These are phyloP conservation scores for Heliconius cydno DNA, from an alignment of 2,888 invertebrate genomes.

Conservation along the genomic window DNA sequence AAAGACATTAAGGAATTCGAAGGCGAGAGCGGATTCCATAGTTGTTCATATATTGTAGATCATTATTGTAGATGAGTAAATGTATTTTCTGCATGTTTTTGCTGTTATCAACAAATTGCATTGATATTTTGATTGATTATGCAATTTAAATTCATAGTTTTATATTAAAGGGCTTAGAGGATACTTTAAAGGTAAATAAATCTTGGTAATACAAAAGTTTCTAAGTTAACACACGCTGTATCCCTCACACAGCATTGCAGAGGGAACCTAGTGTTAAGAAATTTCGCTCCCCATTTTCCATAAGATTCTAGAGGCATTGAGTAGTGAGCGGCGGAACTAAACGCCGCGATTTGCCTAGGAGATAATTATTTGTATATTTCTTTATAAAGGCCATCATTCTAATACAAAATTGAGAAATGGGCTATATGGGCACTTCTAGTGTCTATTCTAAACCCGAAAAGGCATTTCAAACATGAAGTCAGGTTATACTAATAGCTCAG, in stretches of 20 bases:
- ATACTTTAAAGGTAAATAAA: no score
- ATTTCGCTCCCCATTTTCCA: no score
- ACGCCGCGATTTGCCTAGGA: no score
- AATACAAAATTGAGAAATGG: not conserved
- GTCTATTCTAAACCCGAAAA: not conserved
- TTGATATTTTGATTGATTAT: not conserved
- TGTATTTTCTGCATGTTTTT: constrained; percentile 7
- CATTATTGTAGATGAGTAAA: not conserved
- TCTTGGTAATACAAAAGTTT: no score
- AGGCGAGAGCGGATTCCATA: constrained; percentile 39
- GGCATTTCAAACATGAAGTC: constrained; percentile 5
- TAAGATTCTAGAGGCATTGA: no score
- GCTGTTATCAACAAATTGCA: constrained; percentile 1
- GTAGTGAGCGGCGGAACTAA: no score
- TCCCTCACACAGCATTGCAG: no score
- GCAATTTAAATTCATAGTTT: no score
- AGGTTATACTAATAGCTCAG: constrained; percentile 19
- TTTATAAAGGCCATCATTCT: not conserved
- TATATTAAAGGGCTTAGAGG: no score
- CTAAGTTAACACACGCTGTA: no score
- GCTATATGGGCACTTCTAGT: constrained; percentile 1
- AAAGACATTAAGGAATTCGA: constrained; percentile 38
- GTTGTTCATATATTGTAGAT: constrained; percentile 16
- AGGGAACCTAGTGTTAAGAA: no score
- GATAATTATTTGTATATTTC: no score